phyloP scores from a whole-genome alignment of 2,113 vertebrate species.

The Catharus fuscescens region DNA sequence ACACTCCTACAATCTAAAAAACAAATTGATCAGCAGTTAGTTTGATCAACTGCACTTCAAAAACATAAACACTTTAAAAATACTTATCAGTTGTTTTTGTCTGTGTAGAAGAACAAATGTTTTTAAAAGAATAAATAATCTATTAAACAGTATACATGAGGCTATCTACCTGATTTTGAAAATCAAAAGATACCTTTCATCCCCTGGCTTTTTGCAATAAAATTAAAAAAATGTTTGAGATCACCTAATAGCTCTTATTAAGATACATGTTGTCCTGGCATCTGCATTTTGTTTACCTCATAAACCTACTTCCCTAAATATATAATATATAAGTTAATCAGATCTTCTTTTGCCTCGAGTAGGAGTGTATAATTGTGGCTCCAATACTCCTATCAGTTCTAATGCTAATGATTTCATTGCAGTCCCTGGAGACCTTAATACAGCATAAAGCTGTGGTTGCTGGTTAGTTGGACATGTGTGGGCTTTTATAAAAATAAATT shows the following conservation, averaged over 20 bases:
- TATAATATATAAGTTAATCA: not conserved
- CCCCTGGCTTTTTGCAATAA: not conserved
- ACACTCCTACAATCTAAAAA: not conserved
- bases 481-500: not conserved
- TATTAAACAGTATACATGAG: not conserved
- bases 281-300: not conserved
- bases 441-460: not conserved
- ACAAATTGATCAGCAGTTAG: not conserved
- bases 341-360: not conserved
- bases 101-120: not conserved
- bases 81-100: not conserved
- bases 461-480: not conserved
- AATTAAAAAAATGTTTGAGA: not conserved
- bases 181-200: not conserved
- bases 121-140: not conserved
- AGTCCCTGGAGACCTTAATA: not conserved
- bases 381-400: not conserved
- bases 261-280: not conserved
- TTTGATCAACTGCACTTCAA: not conserved
- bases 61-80: not conserved
- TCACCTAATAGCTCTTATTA: not conserved
- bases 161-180: not conserved
- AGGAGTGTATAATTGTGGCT: not conserved
- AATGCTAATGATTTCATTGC: slow-evolving; percentile 1
- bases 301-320: not conserved